These are phyloP conservation scores for Ammodytes dubius DNA, from an alignment of 2,113 vertebrate species.

Conservation along the genomic window DNA sequence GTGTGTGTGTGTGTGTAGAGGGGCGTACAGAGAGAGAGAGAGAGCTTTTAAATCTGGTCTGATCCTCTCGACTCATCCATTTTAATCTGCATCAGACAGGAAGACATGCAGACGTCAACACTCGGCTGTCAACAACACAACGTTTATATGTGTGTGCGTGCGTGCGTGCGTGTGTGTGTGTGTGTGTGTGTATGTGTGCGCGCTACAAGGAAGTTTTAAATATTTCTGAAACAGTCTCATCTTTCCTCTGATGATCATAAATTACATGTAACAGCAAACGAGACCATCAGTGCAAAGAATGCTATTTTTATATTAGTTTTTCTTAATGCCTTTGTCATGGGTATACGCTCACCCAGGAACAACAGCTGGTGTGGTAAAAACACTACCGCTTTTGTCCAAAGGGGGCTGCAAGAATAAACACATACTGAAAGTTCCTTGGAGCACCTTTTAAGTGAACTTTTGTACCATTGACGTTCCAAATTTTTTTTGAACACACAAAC, in stretches of 20 bases:
- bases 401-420: too few relatives aligned
- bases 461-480: neutral
- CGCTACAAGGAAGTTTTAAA: too few relatives aligned
- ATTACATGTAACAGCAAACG: too few relatives aligned
- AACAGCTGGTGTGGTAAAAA: too few relatives aligned
- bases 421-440: too few relatives aligned
- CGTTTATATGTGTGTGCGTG: neutral
- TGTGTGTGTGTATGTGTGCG: neutral
- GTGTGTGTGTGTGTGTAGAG: neutral
- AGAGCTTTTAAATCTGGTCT: slow-evolving; percentile 55
- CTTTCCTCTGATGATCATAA: too few relatives aligned
- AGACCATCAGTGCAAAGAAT: too few relatives aligned
- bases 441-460: neutral
- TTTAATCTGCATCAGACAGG: slow-evolving; percentile 55
- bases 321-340: too few relatives aligned
- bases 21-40: slow-evolving; percentile 38
- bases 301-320: too few relatives aligned
- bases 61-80: slow-evolving; percentile 62
- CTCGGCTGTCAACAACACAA: slow-evolving; percentile 2
- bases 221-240: too few relatives aligned
- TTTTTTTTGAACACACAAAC: slow-evolving; percentile 2
- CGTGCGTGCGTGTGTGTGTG: neutral
- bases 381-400: too few relatives aligned
- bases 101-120: slow-evolving; percentile 39
- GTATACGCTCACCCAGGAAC: too few relatives aligned